These are phyloP conservation scores for Drosophila niveifrons DNA, from an alignment of 2,888 invertebrate species.

Conservation along the genomic window DNA sequence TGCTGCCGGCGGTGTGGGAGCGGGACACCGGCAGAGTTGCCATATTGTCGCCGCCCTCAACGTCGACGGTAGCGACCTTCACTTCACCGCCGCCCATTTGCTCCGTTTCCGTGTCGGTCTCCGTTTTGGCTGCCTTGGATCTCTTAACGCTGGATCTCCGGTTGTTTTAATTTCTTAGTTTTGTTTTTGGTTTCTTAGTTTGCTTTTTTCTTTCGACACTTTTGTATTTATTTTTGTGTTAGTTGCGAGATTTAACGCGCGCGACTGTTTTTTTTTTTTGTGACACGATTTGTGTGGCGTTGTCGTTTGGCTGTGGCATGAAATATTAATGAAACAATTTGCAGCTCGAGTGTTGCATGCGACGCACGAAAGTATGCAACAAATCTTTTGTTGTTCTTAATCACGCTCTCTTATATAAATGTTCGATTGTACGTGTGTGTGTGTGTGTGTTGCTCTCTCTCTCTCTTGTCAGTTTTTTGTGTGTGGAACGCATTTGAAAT, in stretches of 20 bases:
- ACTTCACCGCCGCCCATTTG: conserved; percentile 90
- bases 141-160: not conserved
- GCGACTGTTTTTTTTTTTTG: not conserved
- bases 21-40: conserved; percentile 94
- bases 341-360: conserved; percentile 43
- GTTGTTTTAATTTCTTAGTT: not conserved
- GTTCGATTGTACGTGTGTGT: conserved; percentile 10
- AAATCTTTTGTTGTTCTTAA: conserved; percentile 48
- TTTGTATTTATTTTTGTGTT: not conserved
- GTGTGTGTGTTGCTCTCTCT: conserved; percentile 26
- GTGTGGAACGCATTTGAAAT: conserved; percentile 76
- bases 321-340: conserved; percentile 69
- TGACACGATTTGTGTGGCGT: conserved; percentile 15
- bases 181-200: conserved; percentile 3
- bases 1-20: conserved; percentile 89
- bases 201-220: not conserved
- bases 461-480: conserved; percentile 15
- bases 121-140: conserved; percentile 68
- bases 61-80: conserved; percentile 95
- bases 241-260: conserved; percentile 11
- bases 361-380: conserved; percentile 61
- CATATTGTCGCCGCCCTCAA: conserved; percentile 95
- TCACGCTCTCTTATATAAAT: conserved; percentile 9
- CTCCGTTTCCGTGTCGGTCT: conserved; percentile 74
- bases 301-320: conserved; percentile 45